Conservation (phyloP, 2,113 vertebrate genomes). For the Neogobius melanostomus region DNA sequence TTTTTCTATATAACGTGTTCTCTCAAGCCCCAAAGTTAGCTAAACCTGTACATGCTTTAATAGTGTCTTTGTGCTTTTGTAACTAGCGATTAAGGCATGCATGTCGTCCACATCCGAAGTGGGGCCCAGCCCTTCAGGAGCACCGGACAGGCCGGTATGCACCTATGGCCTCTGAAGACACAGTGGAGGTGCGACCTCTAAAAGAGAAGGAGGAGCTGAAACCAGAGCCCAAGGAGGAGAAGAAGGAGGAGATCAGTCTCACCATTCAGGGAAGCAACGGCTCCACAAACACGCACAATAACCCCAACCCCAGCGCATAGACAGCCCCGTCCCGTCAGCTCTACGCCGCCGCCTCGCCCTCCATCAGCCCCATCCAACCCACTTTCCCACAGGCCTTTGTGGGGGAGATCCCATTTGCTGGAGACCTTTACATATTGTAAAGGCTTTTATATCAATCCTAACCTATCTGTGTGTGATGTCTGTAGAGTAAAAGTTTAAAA, state of each 20-base stretch:
- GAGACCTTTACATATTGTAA: conserved; percentile 87
- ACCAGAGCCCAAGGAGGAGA: conserved; percentile 75
- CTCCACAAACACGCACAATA: conserved; percentile 83
- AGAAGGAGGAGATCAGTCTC: conserved; percentile 80
- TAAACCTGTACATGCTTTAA: not conserved
- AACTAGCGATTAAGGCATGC: conserved; percentile 91
- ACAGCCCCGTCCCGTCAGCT: conserved; percentile 23
- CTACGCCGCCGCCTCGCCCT: conserved; percentile 31
- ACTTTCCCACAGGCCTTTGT: conserved; percentile 70
- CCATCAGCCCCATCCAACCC: conserved; percentile 55
- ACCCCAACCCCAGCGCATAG: conserved; percentile 88
- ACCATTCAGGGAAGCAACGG: conserved; percentile 89
- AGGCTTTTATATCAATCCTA: conserved; percentile 80
- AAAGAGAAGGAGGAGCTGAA: conserved; percentile 85
- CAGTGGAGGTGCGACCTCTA: conserved; percentile 84
- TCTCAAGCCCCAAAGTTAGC: not conserved
- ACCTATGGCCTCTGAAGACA: conserved; percentile 76
- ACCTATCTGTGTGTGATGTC: conserved; percentile 61
- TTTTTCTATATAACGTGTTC: not conserved
- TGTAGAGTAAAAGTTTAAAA: conserved; percentile 62
- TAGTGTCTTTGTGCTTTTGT: not conserved
- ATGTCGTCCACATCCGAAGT: conserved; percentile 85
- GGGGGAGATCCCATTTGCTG: conserved; percentile 75
- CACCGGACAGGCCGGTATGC: conserved; percentile 93
- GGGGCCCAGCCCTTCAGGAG: conserved; percentile 91